These are phyloP conservation scores for Atrichornis clamosus DNA, from an alignment of 2,113 vertebrate species.

Conservation along the genomic window DNA sequence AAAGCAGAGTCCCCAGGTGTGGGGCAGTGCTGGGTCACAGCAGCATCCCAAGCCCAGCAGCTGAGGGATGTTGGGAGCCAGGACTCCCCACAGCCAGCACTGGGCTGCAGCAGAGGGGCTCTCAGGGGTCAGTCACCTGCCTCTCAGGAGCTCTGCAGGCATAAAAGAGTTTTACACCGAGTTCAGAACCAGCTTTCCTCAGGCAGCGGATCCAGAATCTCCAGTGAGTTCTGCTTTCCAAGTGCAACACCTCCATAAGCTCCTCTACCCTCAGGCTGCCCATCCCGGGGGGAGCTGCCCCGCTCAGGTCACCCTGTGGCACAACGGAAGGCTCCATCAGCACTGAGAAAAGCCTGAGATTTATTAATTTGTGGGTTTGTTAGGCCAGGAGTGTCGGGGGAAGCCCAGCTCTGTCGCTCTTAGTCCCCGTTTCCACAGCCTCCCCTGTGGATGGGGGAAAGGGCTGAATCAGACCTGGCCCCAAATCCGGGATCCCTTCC, in stretches of 20 bases:
- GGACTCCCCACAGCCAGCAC: background rate
- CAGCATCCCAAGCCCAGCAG: background rate
- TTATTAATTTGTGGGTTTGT: background rate
- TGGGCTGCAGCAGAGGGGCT: background rate
- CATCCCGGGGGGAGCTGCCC: background rate
- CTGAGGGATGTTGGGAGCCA: background rate
- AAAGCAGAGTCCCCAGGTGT: background rate
- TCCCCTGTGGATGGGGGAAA: accelerated
- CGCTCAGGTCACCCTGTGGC: accelerated
- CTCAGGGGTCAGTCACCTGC: background rate
- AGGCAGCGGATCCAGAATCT: background rate
- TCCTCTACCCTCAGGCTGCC: background rate
- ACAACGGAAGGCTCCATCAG: background rate
- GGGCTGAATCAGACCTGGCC: background rate
- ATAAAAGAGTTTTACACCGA: background rate
- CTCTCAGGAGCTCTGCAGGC: background rate
- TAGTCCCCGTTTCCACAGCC: accelerated
- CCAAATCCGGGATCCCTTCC: accelerated
- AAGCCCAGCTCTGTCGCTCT: background rate
- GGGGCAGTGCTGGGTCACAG: background rate
- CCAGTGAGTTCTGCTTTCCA: background rate
- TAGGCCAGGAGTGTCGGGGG: too few species aligned
- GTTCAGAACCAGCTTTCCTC: background rate
- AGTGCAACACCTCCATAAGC: background rate
- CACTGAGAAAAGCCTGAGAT: background rate